Percentiles rank a stretch among this genome's conserved stretches.
These are phyloP conservation scores for Struthio camelus DNA, from an alignment of 2,113 vertebrate genomes.

Conservation along the genomic window DNA sequence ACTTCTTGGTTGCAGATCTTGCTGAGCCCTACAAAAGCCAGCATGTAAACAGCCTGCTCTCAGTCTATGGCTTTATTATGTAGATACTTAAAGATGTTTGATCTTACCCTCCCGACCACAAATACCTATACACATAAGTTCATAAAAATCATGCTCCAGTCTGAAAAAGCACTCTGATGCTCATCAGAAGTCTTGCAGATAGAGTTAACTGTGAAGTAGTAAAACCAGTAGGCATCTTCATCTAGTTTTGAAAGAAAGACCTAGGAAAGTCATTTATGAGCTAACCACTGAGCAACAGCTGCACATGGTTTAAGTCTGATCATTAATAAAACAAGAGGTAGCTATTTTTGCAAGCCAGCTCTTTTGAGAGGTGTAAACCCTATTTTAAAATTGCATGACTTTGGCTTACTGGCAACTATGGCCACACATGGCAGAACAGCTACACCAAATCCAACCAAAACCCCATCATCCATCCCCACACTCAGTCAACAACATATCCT, in stretches of 20 bases:
- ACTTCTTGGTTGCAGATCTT: neutral
- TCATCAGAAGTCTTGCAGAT: neutral
- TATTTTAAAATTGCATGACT: neutral
- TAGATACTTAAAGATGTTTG: neutral
- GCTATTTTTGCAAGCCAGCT: neutral
- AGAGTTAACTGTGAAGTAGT: neutral
- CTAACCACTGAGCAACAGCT: neutral
- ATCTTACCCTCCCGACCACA: fast-evolving
- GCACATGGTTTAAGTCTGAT: neutral
- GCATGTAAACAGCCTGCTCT: fast-evolving
- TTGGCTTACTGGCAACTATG: neutral
- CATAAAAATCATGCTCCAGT: neutral
- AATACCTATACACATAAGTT: neutral
- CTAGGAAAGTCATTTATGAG: neutral
- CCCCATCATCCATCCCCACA: no score
- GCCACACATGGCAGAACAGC: neutral
- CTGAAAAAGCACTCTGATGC: neutral
- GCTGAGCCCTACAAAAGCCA: neutral
- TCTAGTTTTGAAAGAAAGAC: neutral
- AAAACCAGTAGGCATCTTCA: neutral
- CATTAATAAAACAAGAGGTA: neutral
- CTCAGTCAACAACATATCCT: no score
- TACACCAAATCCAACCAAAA: neutral
- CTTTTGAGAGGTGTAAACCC: neutral
- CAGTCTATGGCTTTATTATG: fast-evolving